These are phyloP conservation scores for Rhinogobio ventralis DNA, from an alignment of 2,797 vertebrate species.

Conservation along the genomic window DNA sequence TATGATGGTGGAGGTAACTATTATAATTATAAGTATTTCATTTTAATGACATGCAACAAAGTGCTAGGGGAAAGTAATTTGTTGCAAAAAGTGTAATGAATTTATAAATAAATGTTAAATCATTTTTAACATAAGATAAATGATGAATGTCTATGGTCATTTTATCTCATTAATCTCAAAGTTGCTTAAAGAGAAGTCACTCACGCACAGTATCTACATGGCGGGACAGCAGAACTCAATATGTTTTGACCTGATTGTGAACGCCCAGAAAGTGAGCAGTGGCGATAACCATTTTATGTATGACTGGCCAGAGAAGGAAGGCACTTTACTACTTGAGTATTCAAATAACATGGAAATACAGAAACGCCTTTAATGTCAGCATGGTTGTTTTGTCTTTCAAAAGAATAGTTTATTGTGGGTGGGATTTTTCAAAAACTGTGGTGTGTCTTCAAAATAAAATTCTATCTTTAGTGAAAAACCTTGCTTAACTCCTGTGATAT, in stretches of 20 bases:
- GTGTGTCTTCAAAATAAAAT: neutral
- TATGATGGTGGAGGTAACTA: neutral
- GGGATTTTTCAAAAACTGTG: neutral
- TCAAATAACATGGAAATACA: slow-evolving; percentile 39
- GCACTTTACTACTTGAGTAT: neutral
- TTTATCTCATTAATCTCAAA: neutral
- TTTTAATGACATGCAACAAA: neutral
- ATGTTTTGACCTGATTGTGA: slow-evolving; percentile 79
- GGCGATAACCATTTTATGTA: slow-evolving; percentile 76
- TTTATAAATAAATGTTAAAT: neutral
- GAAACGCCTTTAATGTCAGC: neutral
- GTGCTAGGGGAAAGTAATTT: neutral
- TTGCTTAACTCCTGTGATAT: neutral
- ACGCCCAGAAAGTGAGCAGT: slow-evolving; percentile 72
- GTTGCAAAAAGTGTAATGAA: neutral
- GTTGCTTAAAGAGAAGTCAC: neutral
- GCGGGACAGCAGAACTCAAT: slow-evolving; percentile 67
- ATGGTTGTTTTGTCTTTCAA: slow-evolving; percentile 13
- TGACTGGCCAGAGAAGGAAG: slow-evolving; percentile 39
- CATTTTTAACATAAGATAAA: neutral
- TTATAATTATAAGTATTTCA: too few relatives aligned
- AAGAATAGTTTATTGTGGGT: slow-evolving; percentile 1
- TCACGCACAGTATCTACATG: neutral
- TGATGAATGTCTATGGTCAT: neutral
- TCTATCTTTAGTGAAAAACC: neutral